These are phyloP conservation scores for Drosophila stalkeri DNA, from an alignment of 2,888 invertebrate genomes.

Conservation along the genomic window DNA sequence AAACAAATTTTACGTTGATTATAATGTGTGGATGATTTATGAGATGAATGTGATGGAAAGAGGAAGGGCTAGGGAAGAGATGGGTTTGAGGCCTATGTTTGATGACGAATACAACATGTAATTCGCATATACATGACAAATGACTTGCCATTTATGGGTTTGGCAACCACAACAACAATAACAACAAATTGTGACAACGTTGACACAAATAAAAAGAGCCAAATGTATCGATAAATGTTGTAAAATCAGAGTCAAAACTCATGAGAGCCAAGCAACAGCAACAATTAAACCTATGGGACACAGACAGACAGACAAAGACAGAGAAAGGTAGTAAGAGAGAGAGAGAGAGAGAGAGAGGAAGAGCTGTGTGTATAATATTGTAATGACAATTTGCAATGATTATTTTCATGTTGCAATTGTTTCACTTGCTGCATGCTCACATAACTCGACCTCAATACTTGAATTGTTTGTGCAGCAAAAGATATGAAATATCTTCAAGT, in stretches of 20 bases:
- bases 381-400: conserved; percentile 44
- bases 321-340: background rate
- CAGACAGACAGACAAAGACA: background rate
- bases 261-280: conserved; percentile 25
- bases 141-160: conserved; percentile 42
- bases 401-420: conserved; percentile 30
- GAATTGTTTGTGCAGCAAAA: conserved; percentile 4
- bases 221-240: conserved; percentile 51
- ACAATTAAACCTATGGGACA: conserved; percentile 4
- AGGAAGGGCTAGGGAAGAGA: background rate
- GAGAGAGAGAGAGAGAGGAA: background rate
- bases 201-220: conserved; percentile 24
- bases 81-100: background rate
- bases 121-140: conserved; percentile 52
- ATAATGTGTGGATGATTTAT: conserved; percentile 20
- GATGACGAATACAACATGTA: conserved; percentile 28
- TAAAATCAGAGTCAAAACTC: conserved; percentile 41
- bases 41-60: conserved; percentile 1
- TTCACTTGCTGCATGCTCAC: conserved; percentile 10
- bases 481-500: background rate
- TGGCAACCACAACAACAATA: conserved; percentile 38
- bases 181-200: conserved; percentile 35
- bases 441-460: conserved; percentile 23
- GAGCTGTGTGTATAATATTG: background rate
- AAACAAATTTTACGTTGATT: conserved; percentile 58